Evolutionary conservation across 2,888 invertebrate species (phyloP).

Genomic region (Amphipyra berbera): DNA sequence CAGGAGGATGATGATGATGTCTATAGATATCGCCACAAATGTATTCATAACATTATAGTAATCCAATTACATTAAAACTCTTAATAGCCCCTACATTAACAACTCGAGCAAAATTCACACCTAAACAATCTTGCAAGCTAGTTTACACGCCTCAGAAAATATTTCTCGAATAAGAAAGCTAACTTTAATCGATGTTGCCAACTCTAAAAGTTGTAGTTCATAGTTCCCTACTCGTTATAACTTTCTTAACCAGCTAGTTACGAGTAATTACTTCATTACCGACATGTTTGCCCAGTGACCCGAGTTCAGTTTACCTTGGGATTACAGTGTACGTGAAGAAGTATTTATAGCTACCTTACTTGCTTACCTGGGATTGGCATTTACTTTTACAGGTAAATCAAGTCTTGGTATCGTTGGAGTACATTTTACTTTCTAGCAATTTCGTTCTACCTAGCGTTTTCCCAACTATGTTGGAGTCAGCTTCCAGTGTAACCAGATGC

Average conservation of each 20-base stretch:
- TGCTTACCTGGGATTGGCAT: no score
- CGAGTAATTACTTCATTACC: conserved; percentile 57
- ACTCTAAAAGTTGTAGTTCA: conserved; percentile 38
- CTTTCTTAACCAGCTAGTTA: conserved; percentile 49
- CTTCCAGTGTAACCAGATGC: no score
- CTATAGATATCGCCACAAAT: no score
- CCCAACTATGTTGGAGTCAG: no score
- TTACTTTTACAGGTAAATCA: no score
- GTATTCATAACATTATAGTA: background rate
- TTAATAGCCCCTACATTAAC: background rate
- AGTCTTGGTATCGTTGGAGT: background rate
- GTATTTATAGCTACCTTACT: conserved; percentile 19
- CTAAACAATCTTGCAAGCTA: conserved; percentile 32
- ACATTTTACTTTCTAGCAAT: no score
- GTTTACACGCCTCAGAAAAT: conserved; percentile 46
- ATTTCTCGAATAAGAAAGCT: conserved; percentile 42
- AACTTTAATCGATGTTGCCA: conserved; percentile 58
- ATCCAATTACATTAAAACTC: background rate
- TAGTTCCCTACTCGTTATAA: conserved; percentile 49
- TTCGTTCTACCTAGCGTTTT: no score
- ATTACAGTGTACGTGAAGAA: conserved; percentile 24
- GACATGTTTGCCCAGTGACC: conserved; percentile 51
- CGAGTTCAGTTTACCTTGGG: conserved; percentile 31
- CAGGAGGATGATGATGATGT: no score
- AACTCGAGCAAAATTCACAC: conserved; percentile 25